Conservation (phyloP, 2,888 invertebrate species). For the Drosophila colorata region DNA sequence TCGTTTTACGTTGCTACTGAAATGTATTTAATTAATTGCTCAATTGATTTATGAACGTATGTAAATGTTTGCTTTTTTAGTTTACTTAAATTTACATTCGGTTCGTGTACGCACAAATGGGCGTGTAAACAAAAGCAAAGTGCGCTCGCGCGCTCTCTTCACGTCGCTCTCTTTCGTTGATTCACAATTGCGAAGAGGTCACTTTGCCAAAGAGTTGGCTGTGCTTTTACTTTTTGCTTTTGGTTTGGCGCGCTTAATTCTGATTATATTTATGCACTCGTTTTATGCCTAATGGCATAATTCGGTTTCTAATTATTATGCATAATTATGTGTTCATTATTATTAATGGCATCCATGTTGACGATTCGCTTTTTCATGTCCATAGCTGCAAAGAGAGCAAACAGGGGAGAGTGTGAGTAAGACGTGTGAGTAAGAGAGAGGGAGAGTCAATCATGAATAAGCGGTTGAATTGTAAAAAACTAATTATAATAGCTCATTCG, state of each 20-base stretch:
- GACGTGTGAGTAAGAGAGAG: neutral
- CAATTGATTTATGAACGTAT: conserved; percentile 30
- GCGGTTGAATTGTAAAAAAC: conserved; percentile 17
- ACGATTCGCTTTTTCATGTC: conserved; percentile 49
- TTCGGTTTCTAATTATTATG: conserved; percentile 40
- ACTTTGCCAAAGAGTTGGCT: conserved; percentile 26
- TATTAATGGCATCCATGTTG: conserved; percentile 45
- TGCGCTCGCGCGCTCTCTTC: conserved; percentile 76
- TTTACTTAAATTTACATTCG: conserved; percentile 23
- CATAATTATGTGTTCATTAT: conserved; percentile 41
- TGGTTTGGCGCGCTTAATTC: conserved; percentile 13
- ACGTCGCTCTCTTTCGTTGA: conserved; percentile 40
- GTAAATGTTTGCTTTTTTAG: conserved; percentile 23
- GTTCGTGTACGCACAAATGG: conserved; percentile 53
- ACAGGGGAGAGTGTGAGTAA: conserved; percentile 20
- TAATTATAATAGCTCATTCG: neutral
- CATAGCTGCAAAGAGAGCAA: conserved; percentile 49
- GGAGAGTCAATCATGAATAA: conserved; percentile 26
- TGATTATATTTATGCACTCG: conserved; percentile 25
- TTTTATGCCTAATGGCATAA: conserved; percentile 15
- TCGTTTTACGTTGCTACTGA: conserved; percentile 10
- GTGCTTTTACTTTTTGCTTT: conserved; percentile 35
- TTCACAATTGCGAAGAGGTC: conserved; percentile 34
- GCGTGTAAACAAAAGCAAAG: conserved; percentile 66
- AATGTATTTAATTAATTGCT: conserved; percentile 40